Base-by-base conservation (phyloP, 2,888 invertebrate genomes). In the Mystacides longicornis region DNA sequence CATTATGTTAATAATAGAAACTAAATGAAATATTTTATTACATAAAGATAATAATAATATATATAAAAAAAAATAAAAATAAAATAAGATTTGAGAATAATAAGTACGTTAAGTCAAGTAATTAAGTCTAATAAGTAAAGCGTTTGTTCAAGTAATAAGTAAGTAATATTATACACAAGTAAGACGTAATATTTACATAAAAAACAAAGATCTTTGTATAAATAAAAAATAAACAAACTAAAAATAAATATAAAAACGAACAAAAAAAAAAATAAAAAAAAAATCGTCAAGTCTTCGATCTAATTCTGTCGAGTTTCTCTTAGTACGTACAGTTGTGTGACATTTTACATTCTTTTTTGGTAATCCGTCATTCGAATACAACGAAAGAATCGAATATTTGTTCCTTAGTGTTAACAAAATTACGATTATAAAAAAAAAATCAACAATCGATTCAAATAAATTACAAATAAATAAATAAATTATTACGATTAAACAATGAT, bases 391-490 rank as follows among this genome's bases (percentile, higher is more conserved):
- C 47, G 51, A 57, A 57, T 54, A 55, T 48, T 45, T 46, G 23
- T 23, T 43, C 27, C 37, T 52, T 49, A 43, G 4, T 14, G 45
- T 19, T 45, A 45, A 45, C 45, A 45, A 45, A 20, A 19, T 19
- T 20, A 45, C 16, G 21, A 21, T 45, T 52, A 57, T 54, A 48
- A 23, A 23, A 48, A 7, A 22, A 48, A 48, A 23, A 23, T 48
- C 23, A 48, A 48, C 48, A 48, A 48, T 20, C 48, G 48, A 48
- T 23, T 20, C 48, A 48, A 61, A 61, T 59, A 59, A 61, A 59
- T 61, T 61, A 59, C 42, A 53, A 56, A 56, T 46, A 52, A 51
- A 58, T 54, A 58, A 60, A 55, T 57, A 56, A 60, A 55, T 52
- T 57, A 60, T 48, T 46, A 48, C 14, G 11, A 31, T 19, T 43